These are phyloP conservation scores for Tenthredo amoena DNA, from an alignment of 2,888 invertebrate species.

Conservation along the genomic window DNA sequence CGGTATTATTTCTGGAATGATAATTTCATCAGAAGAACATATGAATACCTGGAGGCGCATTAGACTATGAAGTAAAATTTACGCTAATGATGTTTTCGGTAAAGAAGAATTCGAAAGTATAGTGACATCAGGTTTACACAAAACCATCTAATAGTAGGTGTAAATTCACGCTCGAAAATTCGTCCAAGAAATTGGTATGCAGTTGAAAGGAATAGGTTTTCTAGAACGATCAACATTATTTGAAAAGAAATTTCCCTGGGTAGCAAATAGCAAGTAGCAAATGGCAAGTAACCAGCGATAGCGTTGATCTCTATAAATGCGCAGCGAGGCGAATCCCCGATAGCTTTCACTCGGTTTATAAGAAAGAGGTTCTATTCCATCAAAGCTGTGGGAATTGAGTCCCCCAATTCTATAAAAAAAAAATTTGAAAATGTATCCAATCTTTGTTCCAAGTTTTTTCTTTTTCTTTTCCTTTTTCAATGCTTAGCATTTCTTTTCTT, in stretches of 20 bases:
- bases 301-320: neutral
- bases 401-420: neutral
- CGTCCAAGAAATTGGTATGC: neutral
- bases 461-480: neutral
- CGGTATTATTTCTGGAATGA: neutral
- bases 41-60: neutral
- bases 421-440: neutral
- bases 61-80: neutral
- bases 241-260: conserved; percentile 5
- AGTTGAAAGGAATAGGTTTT: neutral
- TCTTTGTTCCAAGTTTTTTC: neutral
- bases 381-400: neutral
- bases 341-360: conserved; percentile 45
- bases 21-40: too few species aligned
- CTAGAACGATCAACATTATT: neutral
- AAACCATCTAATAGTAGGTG: neutral
- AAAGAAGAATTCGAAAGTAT: neutral
- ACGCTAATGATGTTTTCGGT: neutral
- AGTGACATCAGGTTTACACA: neutral
- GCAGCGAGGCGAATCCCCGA: conserved; percentile 43
- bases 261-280: neutral
- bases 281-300: neutral
- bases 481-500: neutral
- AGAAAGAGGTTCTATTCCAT: conserved; percentile 19
- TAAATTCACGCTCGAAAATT: neutral